Conservation (phyloP, 2,888 invertebrate species). For the Elmis aenea region DNA sequence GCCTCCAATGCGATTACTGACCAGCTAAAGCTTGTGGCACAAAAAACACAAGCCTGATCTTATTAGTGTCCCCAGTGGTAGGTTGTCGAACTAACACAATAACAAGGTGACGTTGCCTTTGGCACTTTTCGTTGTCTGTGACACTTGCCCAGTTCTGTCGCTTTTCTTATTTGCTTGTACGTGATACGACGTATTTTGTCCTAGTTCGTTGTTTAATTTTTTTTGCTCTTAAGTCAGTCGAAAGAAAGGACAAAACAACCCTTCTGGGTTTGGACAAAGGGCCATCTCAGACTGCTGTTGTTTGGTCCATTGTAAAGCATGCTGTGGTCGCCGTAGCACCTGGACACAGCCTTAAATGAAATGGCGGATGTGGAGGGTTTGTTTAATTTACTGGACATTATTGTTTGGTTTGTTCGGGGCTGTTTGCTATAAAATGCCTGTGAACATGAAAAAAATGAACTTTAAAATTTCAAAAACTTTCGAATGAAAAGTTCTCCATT, state of each 20-base stretch:
- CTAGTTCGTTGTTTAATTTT: conserved; percentile 15
- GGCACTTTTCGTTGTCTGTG: conserved; percentile 16
- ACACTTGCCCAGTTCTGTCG: conserved; percentile 15
- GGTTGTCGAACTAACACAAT: conserved; percentile 30
- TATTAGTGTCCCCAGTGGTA: conserved; percentile 26
- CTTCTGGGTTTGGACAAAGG: conserved; percentile 24
- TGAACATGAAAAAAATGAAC: too few relatives aligned
- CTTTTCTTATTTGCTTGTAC: conserved; percentile 9
- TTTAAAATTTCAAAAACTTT: too few relatives aligned
- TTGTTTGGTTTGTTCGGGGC: too few relatives aligned
- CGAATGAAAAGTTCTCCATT: too few relatives aligned
- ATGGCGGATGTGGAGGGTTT: conserved; percentile 27
- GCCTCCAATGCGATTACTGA: conserved; percentile 42
- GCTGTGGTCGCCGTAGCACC: conserved; percentile 26
- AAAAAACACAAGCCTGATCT: conserved; percentile 26
- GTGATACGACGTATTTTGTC: conserved; percentile 9
- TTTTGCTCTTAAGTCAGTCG: conserved; percentile 16
- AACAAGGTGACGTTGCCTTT: conserved; percentile 25
- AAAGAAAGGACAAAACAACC: conserved; percentile 17
- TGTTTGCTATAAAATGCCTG: too few relatives aligned
- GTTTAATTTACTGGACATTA: conserved; percentile 31
- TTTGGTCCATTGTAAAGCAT: conserved; percentile 23
- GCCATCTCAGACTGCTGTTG: conserved; percentile 23
- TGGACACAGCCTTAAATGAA: conserved; percentile 27
- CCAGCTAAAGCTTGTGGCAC: conserved; percentile 35